A percentile compares a stretch with the other conserved stretches of the same genome.
phyloP scores from a whole-genome alignment of 2,113 vertebrate species.

The Channa argus region DNA sequence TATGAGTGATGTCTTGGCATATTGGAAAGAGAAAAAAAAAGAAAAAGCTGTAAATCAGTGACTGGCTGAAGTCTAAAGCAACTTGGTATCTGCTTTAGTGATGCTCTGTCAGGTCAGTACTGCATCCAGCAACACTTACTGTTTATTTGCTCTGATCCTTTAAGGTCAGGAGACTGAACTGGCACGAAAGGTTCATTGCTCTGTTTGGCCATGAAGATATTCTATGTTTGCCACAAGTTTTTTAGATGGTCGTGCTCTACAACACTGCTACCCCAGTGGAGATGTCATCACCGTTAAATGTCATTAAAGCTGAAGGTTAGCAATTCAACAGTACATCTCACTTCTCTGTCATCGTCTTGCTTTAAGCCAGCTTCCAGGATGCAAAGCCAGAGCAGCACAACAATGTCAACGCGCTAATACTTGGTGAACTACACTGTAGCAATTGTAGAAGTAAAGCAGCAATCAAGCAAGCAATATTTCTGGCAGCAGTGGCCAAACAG shows the following conservation, averaged over 20 bases:
- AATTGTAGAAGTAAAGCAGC: not conserved
- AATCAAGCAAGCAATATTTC: constrained; percentile 3
- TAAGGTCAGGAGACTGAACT: not conserved
- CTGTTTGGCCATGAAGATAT: not conserved
- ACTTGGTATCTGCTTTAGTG: constrained; percentile 8
- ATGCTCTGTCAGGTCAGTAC: constrained; percentile 2
- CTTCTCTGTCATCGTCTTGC: too few relatives aligned
- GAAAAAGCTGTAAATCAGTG: not conserved
- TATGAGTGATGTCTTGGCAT: not conserved
- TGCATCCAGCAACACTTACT: constrained; percentile 16
- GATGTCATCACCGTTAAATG: too few relatives aligned
- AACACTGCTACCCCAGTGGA: too few relatives aligned
- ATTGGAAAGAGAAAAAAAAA: constrained; percentile 19
- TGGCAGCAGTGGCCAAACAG: constrained; percentile 10
- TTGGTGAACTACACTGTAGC: not conserved
- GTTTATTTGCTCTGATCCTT: not conserved
- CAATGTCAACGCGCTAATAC: too few relatives aligned
- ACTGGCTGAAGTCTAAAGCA: constrained; percentile 5
- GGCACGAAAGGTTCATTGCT: not conserved
- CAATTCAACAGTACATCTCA: too few relatives aligned
- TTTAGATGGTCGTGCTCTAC: not conserved
- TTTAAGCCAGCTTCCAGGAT: too few relatives aligned
- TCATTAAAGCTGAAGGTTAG: too few relatives aligned
- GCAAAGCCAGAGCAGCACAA: too few relatives aligned
- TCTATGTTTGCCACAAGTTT: not conserved